Base-by-base conservation (phyloP, 2,797 vertebrate species). In the Manis crassicaudata region DNA sequence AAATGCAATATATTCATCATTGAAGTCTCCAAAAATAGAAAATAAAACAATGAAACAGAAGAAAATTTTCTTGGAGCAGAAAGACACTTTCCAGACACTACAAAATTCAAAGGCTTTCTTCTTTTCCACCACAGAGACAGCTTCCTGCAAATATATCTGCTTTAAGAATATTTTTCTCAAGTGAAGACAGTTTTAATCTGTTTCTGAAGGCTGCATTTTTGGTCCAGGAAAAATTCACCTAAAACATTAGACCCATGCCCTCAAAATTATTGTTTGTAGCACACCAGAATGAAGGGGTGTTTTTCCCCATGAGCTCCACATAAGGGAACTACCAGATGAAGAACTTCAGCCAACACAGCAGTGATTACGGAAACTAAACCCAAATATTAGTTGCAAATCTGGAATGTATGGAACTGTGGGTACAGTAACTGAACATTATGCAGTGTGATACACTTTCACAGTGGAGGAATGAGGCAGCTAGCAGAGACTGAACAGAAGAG, bases 371-470 rank as follows among this genome's bases (percentile, higher is more conserved):
- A 27, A 68, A 40, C 8, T 7, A 35, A 21, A 29, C 5, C 20
- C 37, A 37, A 32, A 43, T 10, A 21, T 50, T 12, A 50, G 37
- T 18, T 8, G 11, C 32, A 16, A 32, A 56, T 4, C n/a, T 5
- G 1, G 18, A 13, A 52, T 0, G 0, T 0, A 0, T 35, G 13
- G 46, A 40, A 7, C 7, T 12, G 7, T 16, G 70, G 25, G 9
- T 1, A 0, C 11, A 7, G 0, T 63, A 3, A 2, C 8, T 16
- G 3, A 21, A 27, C n/a, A 7, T 3, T 18, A 21, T 2, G 5
- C 11, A 40, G 40, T 0, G 13, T 2, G 4, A 2, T 8, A 4
- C 0, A 1, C 23, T 60, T 50, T 60, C 50, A 1, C 0, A 0
- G 1, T 0, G 4, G 8, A 0, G 5, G 63, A 63, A 18, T 1